Evolutionary conservation across 2,113 vertebrate genomes (phyloP), one percentile per base, ranked within the genome.

Genomic region (Malaclemys terrapin): DNA sequence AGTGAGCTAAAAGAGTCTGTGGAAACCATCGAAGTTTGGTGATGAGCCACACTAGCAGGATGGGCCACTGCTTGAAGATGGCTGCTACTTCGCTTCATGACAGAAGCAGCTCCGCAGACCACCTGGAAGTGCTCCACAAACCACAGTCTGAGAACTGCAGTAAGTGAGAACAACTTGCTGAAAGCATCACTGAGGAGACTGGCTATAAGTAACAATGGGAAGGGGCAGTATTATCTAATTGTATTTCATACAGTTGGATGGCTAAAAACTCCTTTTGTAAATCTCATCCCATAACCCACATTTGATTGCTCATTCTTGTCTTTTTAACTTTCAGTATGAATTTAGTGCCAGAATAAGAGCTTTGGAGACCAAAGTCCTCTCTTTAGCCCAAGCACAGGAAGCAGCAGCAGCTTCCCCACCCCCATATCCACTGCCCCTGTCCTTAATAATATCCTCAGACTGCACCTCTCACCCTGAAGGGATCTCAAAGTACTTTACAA

Each of bases 11-110:
- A 53, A 91, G 94, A 92, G 85, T 76, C 24, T 69, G 29, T 92
- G 20, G 14, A 92, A 96, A 90, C 47, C 16, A 42, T 53, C 53
- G 50, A 52, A 89, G 38, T 19, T 52, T 91, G 89, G 88, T 95
- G 91, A 91, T n/a, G 82, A 65, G 50, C 50, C 85, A 47, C 89
- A 91, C 17, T 94, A 93, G 54, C 50, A 75, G 82, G 86, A 85
- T 62, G 69, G 2, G 12, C 29, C 53, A 50, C 75, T 87, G 69
- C n/a, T 93, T 95, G 89, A 84, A 85, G 19, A 27, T 81, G 14
- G 65, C 50, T 90, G 92, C 53, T 10, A 75, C 91, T 89, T 92
- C 57, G 78, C 62, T 12, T 25, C 25, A 27, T 57, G 25, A 57
- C 25, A 57, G 56, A 27, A 57, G 56, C 62, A 65, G 25, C 22